These are phyloP conservation scores for Tenthredo mesomela DNA, from an alignment of 2,888 invertebrate species.

Conservation along the genomic window DNA sequence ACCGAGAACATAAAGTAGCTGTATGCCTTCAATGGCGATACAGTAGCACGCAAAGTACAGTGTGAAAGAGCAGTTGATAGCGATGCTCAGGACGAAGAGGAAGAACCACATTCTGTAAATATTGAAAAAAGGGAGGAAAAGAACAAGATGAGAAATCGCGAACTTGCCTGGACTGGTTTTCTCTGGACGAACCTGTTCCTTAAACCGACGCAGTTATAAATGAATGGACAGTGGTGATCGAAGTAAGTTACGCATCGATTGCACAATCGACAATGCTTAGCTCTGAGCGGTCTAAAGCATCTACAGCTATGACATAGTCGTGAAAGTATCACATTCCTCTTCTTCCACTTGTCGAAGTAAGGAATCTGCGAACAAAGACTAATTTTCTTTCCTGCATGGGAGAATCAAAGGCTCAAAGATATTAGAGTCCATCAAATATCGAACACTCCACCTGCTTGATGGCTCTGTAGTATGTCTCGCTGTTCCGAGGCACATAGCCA, in stretches of 20 bases:
- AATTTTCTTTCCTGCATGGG: background rate
- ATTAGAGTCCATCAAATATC: background rate
- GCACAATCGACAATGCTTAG: constrained; percentile 95
- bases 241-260: constrained; percentile 94
- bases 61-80: constrained; percentile 92
- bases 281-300: constrained; percentile 91
- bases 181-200: constrained; percentile 83
- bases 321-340: constrained; percentile 89
- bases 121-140: background rate
- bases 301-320: constrained; percentile 95
- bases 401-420: background rate
- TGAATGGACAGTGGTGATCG: constrained; percentile 97
- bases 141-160: background rate
- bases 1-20: constrained; percentile 91
- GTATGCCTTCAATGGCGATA: constrained; percentile 91
- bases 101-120: constrained; percentile 92
- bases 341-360: constrained; percentile 95
- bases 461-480: constrained; percentile 93
- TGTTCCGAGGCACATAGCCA: constrained; percentile 89
- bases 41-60: constrained; percentile 94
- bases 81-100: constrained; percentile 92
- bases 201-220: constrained; percentile 96
- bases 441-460: constrained; percentile 84
- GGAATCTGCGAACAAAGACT: constrained; percentile 81
- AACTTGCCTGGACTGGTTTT: constrained; percentile 29